Evolutionary conservation across 2,113 vertebrate genomes (phyloP).

Genomic region (Octodon degus): DNA sequence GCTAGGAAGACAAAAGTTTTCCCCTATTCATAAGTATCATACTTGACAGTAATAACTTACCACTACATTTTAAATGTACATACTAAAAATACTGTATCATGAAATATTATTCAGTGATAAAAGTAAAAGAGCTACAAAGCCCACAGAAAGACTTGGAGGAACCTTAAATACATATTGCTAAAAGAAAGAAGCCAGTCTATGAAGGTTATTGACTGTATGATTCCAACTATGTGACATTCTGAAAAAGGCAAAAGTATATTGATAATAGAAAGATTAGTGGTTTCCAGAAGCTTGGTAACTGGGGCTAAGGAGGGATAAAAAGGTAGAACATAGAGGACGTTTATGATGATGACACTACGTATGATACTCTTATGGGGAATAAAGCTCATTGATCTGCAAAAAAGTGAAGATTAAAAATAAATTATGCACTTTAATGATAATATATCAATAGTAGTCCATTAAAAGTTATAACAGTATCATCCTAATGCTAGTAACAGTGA

Average conservation of each 20-base stretch:
- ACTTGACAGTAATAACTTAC: constrained; percentile 39
- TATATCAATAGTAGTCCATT: background rate
- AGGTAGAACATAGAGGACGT: background rate
- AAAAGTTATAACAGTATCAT: background rate
- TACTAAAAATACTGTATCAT: background rate
- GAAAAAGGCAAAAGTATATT: background rate
- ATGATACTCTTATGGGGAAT: background rate
- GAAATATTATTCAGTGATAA: constrained; percentile 22
- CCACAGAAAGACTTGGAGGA: background rate
- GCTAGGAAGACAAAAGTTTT: constrained; percentile 50
- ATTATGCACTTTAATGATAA: background rate
- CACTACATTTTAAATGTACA: constrained; percentile 43
- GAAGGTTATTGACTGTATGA: background rate
- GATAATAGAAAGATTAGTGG: background rate
- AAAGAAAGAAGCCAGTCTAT: constrained; percentile 18
- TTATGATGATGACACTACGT: background rate
- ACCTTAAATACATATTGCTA: background rate
- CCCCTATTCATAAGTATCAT: constrained; percentile 39
- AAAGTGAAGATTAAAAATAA: background rate
- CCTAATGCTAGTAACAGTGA: background rate
- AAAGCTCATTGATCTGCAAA: background rate
- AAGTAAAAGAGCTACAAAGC: constrained; percentile 26
- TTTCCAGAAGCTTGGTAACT: background rate
- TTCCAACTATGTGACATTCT: background rate
- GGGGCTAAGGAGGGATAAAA: background rate